Base-by-base conservation (phyloP, 2,888 invertebrate species). In the Agapetus fuscipes region DNA sequence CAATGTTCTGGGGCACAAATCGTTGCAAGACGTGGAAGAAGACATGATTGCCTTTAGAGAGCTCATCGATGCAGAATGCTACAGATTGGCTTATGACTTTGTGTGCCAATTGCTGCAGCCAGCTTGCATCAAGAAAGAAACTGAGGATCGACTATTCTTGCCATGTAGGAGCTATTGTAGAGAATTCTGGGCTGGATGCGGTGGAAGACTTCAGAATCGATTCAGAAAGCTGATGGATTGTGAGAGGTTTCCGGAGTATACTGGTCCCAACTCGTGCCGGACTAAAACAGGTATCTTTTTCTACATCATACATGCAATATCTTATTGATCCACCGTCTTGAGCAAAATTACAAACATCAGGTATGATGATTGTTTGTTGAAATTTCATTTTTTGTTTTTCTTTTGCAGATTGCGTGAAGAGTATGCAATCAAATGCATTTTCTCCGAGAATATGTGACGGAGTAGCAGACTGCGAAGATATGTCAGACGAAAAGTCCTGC, bases 31-130 rank as follows among this genome's bases (percentile, higher is more conserved):
- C 28, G 75, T 90, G 3, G 63, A 74, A 48, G 74, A 78, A 27
- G 83, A 90, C 57, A 74, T 90, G 13, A 87, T 89, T 31, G 74
- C 83, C 0, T 89, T 85, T 56, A 78, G 86, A 43, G 88, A 85
- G 57, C 64, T 91, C n/a, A 80, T 91, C 5, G 91, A 91, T 57
- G 87, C 87, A 1, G 90, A 91, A 61, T 93, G 93, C 58, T 90
- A 87, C 53, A 74, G 82, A 47, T 74, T 86, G 50, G 88, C 91
- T 1, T 87, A 86, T 62, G 89, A 93, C 54, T 90, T 91, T 55
- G 78, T 93, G 4, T 93, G 93, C 54, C 83, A 85, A 54, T 71
- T 88, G 45, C 64, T 91, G 30, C 91, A 91, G 57, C 90, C 91
- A 0, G 75, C 80, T 0, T 91, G 91, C 56, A 45, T 56, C 15